phyloP scores from a whole-genome alignment of 2,888 invertebrate species.

The Operophtera brumata region DNA sequence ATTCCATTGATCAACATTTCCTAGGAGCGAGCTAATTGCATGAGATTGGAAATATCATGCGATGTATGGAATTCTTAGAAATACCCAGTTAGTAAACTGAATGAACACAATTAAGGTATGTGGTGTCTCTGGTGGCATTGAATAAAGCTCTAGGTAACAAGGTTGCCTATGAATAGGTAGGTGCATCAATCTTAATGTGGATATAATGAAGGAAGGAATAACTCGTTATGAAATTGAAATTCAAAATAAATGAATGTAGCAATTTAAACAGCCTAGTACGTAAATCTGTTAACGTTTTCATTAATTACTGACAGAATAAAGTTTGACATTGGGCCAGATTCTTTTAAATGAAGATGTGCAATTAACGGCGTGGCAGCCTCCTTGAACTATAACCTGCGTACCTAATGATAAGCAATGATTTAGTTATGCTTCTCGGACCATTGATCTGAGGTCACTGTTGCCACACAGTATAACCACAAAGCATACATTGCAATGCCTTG shows the following conservation, averaged over 20 bases:
- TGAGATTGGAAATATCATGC: not conserved
- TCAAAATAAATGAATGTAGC: not conserved
- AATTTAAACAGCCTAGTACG: not conserved
- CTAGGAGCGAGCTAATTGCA: not conserved
- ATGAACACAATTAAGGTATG: too few relatives aligned
- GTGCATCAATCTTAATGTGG: too few relatives aligned
- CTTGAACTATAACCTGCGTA: constrained; percentile 45
- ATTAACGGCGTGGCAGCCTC: constrained; percentile 35
- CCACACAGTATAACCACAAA: constrained; percentile 12
- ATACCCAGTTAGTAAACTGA: not conserved
- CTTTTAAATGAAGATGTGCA: constrained; percentile 27
- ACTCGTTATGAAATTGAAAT: not conserved
- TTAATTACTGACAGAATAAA: constrained; percentile 16
- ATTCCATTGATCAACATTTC: not conserved
- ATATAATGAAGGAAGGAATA: too few relatives aligned
- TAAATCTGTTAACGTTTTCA: constrained; percentile 1
- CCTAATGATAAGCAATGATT: constrained; percentile 35
- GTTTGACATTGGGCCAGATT: constrained; percentile 24
- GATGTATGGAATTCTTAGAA: not conserved
- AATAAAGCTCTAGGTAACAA: too few relatives aligned
- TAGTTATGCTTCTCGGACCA: constrained; percentile 25
- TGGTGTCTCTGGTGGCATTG: too few relatives aligned
- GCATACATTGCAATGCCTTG: too few relatives aligned
- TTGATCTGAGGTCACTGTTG: constrained; percentile 36
- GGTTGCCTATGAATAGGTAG: too few relatives aligned